Percentiles rank a stretch among this genome's conserved stretches.
These are phyloP conservation scores for Origma solitaria DNA, from an alignment of 2,113 vertebrate genomes.

Conservation along the genomic window DNA sequence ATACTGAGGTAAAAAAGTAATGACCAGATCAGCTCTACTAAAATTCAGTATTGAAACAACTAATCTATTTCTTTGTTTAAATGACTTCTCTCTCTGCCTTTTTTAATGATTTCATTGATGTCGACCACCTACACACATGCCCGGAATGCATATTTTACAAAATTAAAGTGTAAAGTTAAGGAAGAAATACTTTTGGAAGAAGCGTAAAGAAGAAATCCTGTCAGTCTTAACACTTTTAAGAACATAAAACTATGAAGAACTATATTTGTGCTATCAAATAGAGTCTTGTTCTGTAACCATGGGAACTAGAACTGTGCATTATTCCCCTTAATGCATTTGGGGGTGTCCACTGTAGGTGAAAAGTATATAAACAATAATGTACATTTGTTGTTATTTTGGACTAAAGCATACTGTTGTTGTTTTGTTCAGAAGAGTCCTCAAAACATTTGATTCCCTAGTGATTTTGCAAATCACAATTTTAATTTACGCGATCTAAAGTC, in stretches of 20 bases:
- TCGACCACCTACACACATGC: rapidly evolving
- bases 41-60: not conserved
- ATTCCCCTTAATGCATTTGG: not conserved
- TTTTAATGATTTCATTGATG: not conserved
- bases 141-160: not conserved
- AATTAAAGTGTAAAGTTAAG: not conserved
- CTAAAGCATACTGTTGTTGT: not conserved
- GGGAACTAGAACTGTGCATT: not conserved
- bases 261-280: not conserved
- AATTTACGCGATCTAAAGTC: not conserved
- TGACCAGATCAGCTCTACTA: not conserved
- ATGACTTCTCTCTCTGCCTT: not conserved
- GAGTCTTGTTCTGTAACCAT: not conserved
- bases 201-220: not conserved
- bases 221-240: not conserved
- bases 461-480: not conserved
- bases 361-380: not conserved
- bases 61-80: not conserved
- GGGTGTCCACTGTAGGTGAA: not conserved
- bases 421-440: not conserved
- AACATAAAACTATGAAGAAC: not conserved
- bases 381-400: not conserved
- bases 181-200: not conserved
- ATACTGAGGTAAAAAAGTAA: not conserved
- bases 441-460: not conserved